These are phyloP conservation scores for Anoplolepis gracilipes DNA, from an alignment of 1,140 invertebrate genomes.

Conservation along the genomic window DNA sequence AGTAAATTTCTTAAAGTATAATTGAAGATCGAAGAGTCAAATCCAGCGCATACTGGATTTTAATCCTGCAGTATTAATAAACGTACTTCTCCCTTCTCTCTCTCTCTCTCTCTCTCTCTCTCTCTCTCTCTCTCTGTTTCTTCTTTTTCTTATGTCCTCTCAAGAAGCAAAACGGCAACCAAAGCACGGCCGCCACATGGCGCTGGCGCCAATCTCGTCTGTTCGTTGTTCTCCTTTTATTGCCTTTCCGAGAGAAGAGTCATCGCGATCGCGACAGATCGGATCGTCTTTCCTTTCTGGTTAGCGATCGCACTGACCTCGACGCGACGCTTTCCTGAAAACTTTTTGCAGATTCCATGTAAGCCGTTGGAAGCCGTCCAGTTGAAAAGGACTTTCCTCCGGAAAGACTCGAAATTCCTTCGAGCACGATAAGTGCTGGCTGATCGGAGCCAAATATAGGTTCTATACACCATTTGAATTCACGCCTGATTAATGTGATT, in stretches of 20 bases:
- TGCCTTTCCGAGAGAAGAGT: conserved; percentile 67
- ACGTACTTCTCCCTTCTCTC: conserved; percentile 14
- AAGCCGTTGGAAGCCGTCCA: conserved; percentile 43
- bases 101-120: not conserved
- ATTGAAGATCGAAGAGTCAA: not conserved
- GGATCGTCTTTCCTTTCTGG: conserved; percentile 56
- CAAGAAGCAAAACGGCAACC: conserved; percentile 44
- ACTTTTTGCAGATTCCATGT: conserved; percentile 20
- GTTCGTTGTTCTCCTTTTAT: conserved; percentile 68
- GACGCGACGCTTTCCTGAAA: conserved; percentile 38
- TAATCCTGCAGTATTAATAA: conserved; percentile 48
- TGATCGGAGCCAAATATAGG: conserved; percentile 38
- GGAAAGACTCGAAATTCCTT: conserved; percentile 12
- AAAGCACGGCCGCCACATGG: conserved; percentile 67
- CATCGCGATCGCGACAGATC: conserved; percentile 29
- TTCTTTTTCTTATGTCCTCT: conserved; percentile 23
- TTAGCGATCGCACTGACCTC: conserved; percentile 46
- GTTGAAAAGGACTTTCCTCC: not conserved
- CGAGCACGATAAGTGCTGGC: conserved; percentile 6
- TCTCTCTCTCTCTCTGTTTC: not conserved
- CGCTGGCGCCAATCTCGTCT: conserved; percentile 74
- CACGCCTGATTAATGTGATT: not conserved
- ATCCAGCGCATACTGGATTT: not conserved
- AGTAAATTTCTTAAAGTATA: not conserved
- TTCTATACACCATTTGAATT: not conserved